Percentiles rank a stretch among this genome's conserved stretches.
phyloP scores from a whole-genome alignment of 2,888 invertebrate genomes.

The Brachyopa scutellaris region DNA sequence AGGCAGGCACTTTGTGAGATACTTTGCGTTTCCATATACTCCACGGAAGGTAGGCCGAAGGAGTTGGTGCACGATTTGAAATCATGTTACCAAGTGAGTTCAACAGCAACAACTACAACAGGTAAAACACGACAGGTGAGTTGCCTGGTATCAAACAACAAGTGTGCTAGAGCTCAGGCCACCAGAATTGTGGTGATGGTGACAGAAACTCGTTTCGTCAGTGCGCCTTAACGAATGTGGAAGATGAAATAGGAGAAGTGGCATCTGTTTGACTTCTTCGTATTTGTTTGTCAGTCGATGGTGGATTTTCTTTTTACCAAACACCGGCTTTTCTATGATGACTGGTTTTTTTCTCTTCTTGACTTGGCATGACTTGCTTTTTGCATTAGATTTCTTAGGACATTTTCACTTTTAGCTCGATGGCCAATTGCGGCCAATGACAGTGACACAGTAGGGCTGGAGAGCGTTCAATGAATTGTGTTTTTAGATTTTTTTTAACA shows the following conservation, averaged over 20 bases:
- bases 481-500: neutral
- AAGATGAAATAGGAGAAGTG: neutral
- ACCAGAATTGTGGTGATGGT: slow-evolving; percentile 9
- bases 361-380: neutral
- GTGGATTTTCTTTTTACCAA: neutral
- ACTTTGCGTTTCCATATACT: neutral
- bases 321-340: neutral
- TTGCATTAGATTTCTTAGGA: slow-evolving; percentile 10
- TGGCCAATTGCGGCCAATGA: slow-evolving; percentile 16
- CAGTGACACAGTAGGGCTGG: neutral
- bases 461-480: neutral
- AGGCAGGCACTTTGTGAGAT: slow-evolving; percentile 14
- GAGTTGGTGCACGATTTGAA: neutral
- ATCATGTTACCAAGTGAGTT: slow-evolving; percentile 46
- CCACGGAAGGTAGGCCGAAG: neutral
- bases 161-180: slow-evolving; percentile 12
- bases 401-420: slow-evolving; percentile 24
- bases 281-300: neutral
- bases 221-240: neutral
- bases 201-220: slow-evolving; percentile 9
- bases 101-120: slow-evolving; percentile 28
- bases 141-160: slow-evolving; percentile 34
- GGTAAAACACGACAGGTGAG: slow-evolving; percentile 48
- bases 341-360: neutral
- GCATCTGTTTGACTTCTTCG: neutral